Conservation (phyloP, 2,113 vertebrate species). For the Athene noctua region DNA sequence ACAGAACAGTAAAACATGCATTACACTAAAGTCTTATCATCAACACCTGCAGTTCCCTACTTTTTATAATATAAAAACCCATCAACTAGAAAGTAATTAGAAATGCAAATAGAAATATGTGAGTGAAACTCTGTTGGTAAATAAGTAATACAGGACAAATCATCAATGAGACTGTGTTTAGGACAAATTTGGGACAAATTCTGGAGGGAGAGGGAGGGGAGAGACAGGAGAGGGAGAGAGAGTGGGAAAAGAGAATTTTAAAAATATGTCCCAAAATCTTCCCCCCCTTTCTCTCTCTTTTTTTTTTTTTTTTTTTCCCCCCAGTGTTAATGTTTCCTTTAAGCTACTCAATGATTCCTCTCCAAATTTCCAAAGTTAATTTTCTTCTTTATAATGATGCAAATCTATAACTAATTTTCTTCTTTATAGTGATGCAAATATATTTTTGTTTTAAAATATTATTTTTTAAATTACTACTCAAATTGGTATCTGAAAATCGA, state of each 20-base stretch:
- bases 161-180: background rate
- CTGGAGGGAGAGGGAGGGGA: fast-evolving
- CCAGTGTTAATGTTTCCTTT: background rate
- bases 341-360: background rate
- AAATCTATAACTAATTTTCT: background rate
- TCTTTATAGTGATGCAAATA: background rate
- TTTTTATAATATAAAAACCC: background rate
- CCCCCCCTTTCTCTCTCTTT: too few species aligned
- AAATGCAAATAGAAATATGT: background rate
- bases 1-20: background rate
- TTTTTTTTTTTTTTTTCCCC: too few species aligned
- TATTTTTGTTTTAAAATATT: background rate
- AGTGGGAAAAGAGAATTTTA: background rate
- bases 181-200: background rate
- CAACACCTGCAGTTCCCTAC: background rate
- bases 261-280: background rate
- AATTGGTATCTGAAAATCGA: background rate
- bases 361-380: background rate
- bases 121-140: background rate
- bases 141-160: background rate
- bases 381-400: background rate
- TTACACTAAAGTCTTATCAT: background rate
- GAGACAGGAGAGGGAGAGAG: background rate
- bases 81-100: background rate
- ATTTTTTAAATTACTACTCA: background rate